Percentiles rank a stretch among this genome's conserved stretches.
These are phyloP conservation scores for Acanthochromis polyacanthus DNA, from an alignment of 2,113 vertebrate species.

Conservation along the genomic window DNA sequence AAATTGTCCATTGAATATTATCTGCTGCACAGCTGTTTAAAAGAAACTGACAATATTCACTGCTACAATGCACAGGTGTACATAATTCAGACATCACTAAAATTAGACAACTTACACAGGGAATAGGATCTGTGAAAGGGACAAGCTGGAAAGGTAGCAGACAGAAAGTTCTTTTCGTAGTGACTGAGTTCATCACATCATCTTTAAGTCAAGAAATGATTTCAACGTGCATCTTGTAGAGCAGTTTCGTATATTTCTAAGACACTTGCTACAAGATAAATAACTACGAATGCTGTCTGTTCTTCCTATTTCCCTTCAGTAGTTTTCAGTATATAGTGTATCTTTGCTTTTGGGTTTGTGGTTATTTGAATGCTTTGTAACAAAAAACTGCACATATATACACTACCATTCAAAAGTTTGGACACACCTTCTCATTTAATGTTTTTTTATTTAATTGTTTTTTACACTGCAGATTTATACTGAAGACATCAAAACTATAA, in stretches of 20 bases:
- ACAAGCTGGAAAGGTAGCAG: background rate
- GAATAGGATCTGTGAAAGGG: background rate
- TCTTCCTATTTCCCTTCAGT: slow-evolving; percentile 45
- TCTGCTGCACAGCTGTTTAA: background rate
- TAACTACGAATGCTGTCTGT: background rate
- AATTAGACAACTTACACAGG: background rate
- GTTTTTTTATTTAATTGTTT: too few relatives aligned
- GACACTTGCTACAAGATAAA: background rate
- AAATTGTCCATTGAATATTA: background rate
- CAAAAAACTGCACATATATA: slow-evolving; percentile 42
- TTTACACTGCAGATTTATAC: too few relatives aligned
- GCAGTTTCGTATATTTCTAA: background rate
- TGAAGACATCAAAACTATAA: too few relatives aligned
- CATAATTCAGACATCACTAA: background rate
- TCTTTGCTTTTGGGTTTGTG: slow-evolving; percentile 38
- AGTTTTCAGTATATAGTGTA: slow-evolving; percentile 41
- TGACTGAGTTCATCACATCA: slow-evolving; percentile 10
- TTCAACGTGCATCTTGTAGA: slow-evolving; percentile 13
- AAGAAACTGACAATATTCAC: background rate
- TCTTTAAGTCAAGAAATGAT: slow-evolving; percentile 4
- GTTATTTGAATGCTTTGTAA: slow-evolving; percentile 65
- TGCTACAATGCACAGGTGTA: background rate
- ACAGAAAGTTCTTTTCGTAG: background rate
- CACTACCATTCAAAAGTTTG: too few relatives aligned
- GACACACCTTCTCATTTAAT: too few relatives aligned